Conservation (phyloP, 2,113 vertebrate species). For the Riparia riparia region DNA sequence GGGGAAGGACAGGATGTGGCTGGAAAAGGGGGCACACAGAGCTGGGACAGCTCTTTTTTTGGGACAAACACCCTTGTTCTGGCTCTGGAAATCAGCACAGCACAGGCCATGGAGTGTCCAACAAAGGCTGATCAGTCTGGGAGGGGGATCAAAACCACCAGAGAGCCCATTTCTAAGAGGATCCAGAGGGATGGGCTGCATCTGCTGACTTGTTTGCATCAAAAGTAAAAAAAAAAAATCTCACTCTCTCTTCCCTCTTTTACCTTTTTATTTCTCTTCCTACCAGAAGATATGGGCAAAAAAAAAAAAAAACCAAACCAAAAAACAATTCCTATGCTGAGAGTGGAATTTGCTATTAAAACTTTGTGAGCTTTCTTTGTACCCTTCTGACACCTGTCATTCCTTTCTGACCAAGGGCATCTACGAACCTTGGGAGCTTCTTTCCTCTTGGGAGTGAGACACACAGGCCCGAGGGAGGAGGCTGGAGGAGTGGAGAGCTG, state of each 20-base stretch:
- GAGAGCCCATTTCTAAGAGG: not conserved
- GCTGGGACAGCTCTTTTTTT: not conserved
- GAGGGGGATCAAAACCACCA: not conserved
- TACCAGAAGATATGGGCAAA: not conserved
- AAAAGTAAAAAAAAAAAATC: not conserved
- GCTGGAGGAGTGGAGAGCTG: not conserved
- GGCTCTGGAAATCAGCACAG: not conserved
- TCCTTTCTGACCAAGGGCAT: not conserved
- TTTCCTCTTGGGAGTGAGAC: not conserved
- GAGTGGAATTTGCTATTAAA: not conserved
- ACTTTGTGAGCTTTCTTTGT: not conserved
- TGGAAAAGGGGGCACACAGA: not conserved
- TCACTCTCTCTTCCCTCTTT: not conserved
- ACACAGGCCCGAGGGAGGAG: not conserved
- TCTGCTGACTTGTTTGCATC: not conserved
- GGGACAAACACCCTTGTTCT: not conserved
- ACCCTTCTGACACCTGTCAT: not conserved
- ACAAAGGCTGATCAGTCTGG: not conserved
- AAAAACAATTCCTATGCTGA: not conserved
- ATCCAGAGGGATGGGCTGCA: not conserved
- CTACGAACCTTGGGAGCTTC: not conserved
- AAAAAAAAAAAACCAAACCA: no score
- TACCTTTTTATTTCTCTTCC: not conserved
- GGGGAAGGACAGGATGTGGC: not conserved
- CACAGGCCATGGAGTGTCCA: not conserved